A percentile compares a stretch with the other conserved stretches of the same genome.
Conservation (phyloP, 2,113 vertebrate species). For the Dipodomys ordii region DNA sequence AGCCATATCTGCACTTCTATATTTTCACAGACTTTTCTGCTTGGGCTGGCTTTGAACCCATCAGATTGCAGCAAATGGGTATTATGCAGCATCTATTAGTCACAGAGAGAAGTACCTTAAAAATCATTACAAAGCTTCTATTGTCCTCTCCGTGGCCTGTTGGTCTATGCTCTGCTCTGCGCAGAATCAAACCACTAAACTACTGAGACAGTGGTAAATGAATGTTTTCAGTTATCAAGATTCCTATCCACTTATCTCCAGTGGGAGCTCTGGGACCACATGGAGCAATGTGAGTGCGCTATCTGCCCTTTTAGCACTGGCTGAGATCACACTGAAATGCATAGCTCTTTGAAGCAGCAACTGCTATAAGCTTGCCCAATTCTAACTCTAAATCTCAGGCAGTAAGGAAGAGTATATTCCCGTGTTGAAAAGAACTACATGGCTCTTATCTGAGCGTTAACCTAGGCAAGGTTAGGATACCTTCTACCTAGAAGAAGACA, state of each 20-base stretch:
- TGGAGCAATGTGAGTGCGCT: fast-evolving
- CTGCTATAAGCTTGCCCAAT: not conserved
- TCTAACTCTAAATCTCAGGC: not conserved
- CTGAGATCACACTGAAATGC: not conserved
- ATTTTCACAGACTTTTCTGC: too few relatives aligned
- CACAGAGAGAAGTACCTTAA: not conserved
- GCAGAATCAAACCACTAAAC: not conserved
- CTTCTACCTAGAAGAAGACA: not conserved
- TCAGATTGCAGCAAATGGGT: not conserved
- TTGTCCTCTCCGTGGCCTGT: not conserved
- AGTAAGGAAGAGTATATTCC: too few relatives aligned
- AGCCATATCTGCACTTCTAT: too few relatives aligned
- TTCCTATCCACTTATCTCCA: not conserved
- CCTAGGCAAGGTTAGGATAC: not conserved
- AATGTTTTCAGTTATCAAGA: not conserved
- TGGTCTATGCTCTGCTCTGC: too few relatives aligned
- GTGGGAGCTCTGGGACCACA: fast-evolving
- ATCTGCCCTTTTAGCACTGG: not conserved
- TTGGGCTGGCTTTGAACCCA: too few relatives aligned
- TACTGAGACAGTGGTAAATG: fast-evolving
- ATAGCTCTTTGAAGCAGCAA: not conserved
- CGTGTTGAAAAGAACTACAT: not conserved
- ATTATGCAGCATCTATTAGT: not conserved
- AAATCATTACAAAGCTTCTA: not conserved
- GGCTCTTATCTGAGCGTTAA: too few relatives aligned